Evolutionary conservation across 2,113 vertebrate genomes (phyloP).

Genomic region (Scophthalmus maximus): DNA sequence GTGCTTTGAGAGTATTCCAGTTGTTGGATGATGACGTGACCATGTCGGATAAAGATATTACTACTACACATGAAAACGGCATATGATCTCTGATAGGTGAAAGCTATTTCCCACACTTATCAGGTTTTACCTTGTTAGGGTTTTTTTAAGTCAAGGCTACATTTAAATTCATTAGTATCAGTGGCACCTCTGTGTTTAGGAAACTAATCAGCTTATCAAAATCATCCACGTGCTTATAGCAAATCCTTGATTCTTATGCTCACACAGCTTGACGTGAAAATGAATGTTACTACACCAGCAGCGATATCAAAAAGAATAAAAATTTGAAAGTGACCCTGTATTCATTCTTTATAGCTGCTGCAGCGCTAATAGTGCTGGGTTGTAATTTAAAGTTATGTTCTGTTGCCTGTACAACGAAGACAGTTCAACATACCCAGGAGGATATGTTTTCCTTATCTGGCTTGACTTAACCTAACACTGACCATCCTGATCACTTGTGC

Average conservation of each 20-base stretch:
- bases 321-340: not conserved
- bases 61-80: not conserved
- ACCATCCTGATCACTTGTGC: no score
- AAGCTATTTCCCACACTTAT: no score
- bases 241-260: not conserved
- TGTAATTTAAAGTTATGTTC: no score
- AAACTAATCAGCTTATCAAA: not conserved
- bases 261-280: not conserved
- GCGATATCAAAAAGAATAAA: no score
- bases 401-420: no score
- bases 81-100: no score
- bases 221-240: not conserved
- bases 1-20: no score
- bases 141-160: not conserved
- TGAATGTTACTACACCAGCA: not conserved
- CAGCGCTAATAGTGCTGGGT: not conserved
- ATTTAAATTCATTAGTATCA: not conserved
- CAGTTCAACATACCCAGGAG: no score
- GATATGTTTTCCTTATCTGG: no score
- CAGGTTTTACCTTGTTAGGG: no score
- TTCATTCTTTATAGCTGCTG: not conserved
- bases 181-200: not conserved
- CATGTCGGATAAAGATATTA: not conserved
- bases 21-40: no score
- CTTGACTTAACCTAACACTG: no score